These are phyloP conservation scores for Amblyteles armatorius DNA, from an alignment of 2,888 invertebrate genomes.

Conservation along the genomic window DNA sequence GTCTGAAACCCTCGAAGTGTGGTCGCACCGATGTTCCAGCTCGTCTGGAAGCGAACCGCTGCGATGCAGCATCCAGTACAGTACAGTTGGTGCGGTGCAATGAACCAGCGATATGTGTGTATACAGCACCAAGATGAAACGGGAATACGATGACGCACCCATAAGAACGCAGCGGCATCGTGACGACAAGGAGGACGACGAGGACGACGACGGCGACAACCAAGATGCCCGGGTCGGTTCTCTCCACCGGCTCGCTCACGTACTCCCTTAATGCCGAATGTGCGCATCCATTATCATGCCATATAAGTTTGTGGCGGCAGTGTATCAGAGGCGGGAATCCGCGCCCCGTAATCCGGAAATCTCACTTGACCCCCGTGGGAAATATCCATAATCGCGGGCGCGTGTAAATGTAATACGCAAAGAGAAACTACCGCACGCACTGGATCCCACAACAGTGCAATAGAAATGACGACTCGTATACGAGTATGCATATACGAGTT, in stretches of 20 bases:
- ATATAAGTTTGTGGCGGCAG: constrained; percentile 77
- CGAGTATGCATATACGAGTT: constrained; percentile 31
- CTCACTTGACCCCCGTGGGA: constrained; percentile 70
- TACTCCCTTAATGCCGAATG: constrained; percentile 83
- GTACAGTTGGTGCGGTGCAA: constrained; percentile 16
- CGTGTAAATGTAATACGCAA: constrained; percentile 73
- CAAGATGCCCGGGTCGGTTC: constrained; percentile 15
- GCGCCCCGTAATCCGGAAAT: constrained; percentile 80
- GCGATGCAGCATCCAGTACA: not conserved
- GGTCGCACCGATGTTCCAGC: constrained; percentile 2
- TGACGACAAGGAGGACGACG: constrained; percentile 25
- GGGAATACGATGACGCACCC: constrained; percentile 74
- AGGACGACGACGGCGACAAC: constrained; percentile 16
- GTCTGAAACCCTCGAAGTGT: not conserved
- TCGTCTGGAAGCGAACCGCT: constrained; percentile 2
- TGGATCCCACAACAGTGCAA: constrained; percentile 46
- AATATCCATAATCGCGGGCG: constrained; percentile 59
- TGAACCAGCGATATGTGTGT: constrained; percentile 5
- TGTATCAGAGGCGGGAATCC: constrained; percentile 81
- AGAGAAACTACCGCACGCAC: constrained; percentile 79
- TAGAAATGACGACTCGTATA: constrained; percentile 39
- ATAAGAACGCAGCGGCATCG: constrained; percentile 72
- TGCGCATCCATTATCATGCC: constrained; percentile 79
- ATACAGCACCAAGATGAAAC: constrained; percentile 30
- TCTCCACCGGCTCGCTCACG: constrained; percentile 73